These are phyloP conservation scores for Sebastes hubbsi DNA, from an alignment of 2,797 vertebrate genomes.

Conservation along the genomic window DNA sequence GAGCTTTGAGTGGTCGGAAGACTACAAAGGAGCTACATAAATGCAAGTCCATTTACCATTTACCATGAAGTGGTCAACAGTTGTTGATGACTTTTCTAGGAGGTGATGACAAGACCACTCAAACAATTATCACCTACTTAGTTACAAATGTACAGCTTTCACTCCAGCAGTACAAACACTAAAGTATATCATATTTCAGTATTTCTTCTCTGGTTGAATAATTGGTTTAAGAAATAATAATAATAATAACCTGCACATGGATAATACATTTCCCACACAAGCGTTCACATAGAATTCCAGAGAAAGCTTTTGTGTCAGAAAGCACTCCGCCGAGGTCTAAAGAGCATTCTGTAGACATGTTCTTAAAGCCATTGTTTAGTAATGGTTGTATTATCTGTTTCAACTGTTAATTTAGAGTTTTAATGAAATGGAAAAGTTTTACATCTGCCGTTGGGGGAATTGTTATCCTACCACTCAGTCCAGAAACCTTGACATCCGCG, in stretches of 20 bases:
- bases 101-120: not conserved
- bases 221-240: not conserved
- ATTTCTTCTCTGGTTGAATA: not conserved
- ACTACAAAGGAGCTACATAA: too few species aligned
- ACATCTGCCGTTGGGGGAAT: constrained; percentile 26
- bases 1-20: too few species aligned
- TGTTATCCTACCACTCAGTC: constrained; percentile 52
- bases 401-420: constrained; percentile 45
- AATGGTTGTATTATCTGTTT: constrained; percentile 43
- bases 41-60: too few species aligned
- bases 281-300: not conserved
- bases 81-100: not conserved
- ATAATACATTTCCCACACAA: not conserved
- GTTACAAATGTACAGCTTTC: not conserved
- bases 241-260: not conserved
- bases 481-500: constrained; percentile 62
- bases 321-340: not conserved
- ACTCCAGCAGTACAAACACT: not conserved
- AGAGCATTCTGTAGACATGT: constrained; percentile 5
- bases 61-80: not conserved
- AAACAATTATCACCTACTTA: not conserved
- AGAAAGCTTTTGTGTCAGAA: not conserved
- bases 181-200: not conserved
- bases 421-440: constrained; percentile 72
- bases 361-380: constrained; percentile 28